phyloP scores from a whole-genome alignment of 1,140 invertebrate genomes.

The Adoxophyes honmai region DNA sequence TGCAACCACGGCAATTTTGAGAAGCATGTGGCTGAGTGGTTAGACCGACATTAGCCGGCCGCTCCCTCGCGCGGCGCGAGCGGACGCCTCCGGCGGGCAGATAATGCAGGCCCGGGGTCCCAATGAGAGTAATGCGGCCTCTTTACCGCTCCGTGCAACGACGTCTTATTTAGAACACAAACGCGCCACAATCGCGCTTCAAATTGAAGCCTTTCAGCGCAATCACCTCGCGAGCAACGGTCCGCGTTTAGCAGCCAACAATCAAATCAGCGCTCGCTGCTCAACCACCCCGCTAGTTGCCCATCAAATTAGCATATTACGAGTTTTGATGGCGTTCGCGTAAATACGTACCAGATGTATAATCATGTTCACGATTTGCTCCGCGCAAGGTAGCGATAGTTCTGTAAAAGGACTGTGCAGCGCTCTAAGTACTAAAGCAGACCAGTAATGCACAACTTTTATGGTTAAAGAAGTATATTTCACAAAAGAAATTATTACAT shows the following conservation, averaged over 20 bases:
- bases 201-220: conserved; percentile 68
- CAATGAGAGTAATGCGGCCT: conserved; percentile 64
- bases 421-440: neutral
- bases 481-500: too few relatives aligned
- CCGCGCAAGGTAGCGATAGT: neutral
- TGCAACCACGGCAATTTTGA: conserved; percentile 1
- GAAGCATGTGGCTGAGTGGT: conserved; percentile 13
- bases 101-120: conserved; percentile 48
- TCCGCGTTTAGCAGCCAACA: conserved; percentile 43
- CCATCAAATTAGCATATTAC: conserved; percentile 31
- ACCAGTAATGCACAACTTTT: neutral
- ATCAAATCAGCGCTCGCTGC: conserved; percentile 40
- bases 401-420: too few relatives aligned
- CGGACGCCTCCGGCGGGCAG: conserved; percentile 35
- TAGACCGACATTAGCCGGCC: conserved; percentile 13
- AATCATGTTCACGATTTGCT: conserved; percentile 19
- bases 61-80: conserved; percentile 23
- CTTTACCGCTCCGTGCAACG: conserved; percentile 53
- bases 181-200: conserved; percentile 49
- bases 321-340: conserved; percentile 22
- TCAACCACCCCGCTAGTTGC: conserved; percentile 31
- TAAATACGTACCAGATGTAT: conserved; percentile 18
- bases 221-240: conserved; percentile 47
- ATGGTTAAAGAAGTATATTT: neutral
- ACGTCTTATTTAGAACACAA: conserved; percentile 69